A percentile compares a stretch with the other conserved stretches of the same genome.
Evolutionary conservation across 2,113 vertebrate species (phyloP).

Genomic region (Misgurnus anguillicaudatus): DNA sequence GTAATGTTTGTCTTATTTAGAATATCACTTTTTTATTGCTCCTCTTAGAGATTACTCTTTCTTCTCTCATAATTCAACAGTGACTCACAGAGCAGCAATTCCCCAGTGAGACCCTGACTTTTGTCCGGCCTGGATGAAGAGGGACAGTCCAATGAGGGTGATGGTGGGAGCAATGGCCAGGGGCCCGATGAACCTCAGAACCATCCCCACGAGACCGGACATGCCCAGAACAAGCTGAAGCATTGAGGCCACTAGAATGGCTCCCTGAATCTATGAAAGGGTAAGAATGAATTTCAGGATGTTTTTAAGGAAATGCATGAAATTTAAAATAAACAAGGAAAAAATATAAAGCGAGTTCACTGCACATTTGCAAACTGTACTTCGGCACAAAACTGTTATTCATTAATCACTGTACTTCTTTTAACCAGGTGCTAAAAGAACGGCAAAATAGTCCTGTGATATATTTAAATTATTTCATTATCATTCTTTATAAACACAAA

Average conservation of each 20-base stretch:
- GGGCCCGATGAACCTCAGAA: conserved; percentile 75
- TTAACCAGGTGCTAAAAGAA: too few relatives aligned
- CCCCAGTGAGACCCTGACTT: conserved; percentile 80
- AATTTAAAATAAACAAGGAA: too few relatives aligned
- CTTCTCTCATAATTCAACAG: neutral
- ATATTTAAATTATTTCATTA: too few relatives aligned
- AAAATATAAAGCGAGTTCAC: too few relatives aligned
- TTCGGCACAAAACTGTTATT: too few relatives aligned
- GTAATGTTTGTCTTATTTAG: neutral
- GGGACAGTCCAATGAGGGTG: conserved; percentile 76
- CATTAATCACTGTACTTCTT: too few relatives aligned
- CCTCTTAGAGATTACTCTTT: neutral
- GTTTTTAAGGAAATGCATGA: neutral
- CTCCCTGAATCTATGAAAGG: conserved; percentile 75
- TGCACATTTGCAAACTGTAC: too few relatives aligned
- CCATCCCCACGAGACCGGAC: conserved; percentile 72
- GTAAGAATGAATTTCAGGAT: neutral
- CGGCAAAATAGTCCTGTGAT: too few relatives aligned
- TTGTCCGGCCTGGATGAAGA: conserved; percentile 77
- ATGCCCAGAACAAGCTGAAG: conserved; percentile 75
- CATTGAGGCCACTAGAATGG: conserved; percentile 74
- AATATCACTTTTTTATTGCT: neutral
- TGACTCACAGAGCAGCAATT: conserved; percentile 76
- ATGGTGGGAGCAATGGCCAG: conserved; percentile 79
- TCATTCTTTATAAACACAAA: too few relatives aligned